phyloP scores from a whole-genome alignment of 2,888 invertebrate species.

The Hofmannophila pseudospretella region DNA sequence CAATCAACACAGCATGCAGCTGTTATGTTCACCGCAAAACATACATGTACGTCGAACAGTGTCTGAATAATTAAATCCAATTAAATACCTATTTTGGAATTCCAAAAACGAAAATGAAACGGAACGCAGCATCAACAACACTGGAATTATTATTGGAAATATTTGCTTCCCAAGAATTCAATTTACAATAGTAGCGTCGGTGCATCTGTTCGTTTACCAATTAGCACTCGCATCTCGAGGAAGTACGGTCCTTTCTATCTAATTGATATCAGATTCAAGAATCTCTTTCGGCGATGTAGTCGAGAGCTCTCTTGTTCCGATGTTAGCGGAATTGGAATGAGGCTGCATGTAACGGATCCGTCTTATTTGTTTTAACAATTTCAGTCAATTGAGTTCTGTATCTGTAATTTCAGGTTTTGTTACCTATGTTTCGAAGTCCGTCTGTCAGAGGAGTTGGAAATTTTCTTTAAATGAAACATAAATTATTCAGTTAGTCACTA shows the following conservation, averaged over 20 bases:
- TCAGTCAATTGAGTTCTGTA: constrained; percentile 25
- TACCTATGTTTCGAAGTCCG: not conserved
- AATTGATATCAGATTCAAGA: constrained; percentile 48
- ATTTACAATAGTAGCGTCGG: constrained; percentile 59
- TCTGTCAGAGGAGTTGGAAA: too few species aligned
- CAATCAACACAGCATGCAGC: constrained; percentile 25
- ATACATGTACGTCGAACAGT: constrained; percentile 36
- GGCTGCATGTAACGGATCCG: constrained; percentile 22
- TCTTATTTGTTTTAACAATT: constrained; percentile 35
- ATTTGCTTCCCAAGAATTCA: constrained; percentile 65
- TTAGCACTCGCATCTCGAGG: constrained; percentile 40
- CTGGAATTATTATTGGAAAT: constrained; percentile 52
- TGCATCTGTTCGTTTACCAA: constrained; percentile 58
- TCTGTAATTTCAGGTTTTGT: too few species aligned
- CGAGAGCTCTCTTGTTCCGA: constrained; percentile 17
- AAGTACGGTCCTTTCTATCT: constrained; percentile 32
- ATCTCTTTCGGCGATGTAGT: constrained; percentile 28
- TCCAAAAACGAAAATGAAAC: constrained; percentile 38
- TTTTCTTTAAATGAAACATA: too few species aligned
- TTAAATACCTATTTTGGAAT: constrained; percentile 56
- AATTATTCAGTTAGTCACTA: too few species aligned
- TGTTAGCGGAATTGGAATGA: constrained; percentile 18
- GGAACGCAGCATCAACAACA: constrained; percentile 32
- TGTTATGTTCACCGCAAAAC: constrained; percentile 20
- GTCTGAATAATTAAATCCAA: constrained; percentile 61